These are phyloP conservation scores for Myxocyprinus asiaticus DNA, from an alignment of 2,113 vertebrate species.

Conservation along the genomic window DNA sequence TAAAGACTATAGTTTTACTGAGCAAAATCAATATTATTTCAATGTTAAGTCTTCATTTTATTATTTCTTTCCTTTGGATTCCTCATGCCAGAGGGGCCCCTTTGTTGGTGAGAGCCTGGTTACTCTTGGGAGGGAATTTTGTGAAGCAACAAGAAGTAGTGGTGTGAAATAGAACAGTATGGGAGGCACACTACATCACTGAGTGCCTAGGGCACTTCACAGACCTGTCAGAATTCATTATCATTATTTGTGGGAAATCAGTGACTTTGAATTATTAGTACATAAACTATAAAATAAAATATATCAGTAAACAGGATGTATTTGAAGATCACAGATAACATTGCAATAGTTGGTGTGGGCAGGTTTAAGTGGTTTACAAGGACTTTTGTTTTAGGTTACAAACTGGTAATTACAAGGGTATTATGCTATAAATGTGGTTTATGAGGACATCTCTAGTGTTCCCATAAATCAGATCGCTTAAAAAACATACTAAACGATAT, in stretches of 20 bases:
- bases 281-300: neutral
- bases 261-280: neutral
- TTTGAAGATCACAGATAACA: neutral
- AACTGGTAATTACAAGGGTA: too few relatives aligned
- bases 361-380: too few relatives aligned
- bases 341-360: neutral
- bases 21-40: neutral
- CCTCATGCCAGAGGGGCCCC: neutral
- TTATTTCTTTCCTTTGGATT: too few relatives aligned
- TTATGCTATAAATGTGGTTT: too few relatives aligned
- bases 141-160: conserved; percentile 35
- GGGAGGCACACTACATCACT: conserved; percentile 17
- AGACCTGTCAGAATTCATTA: conserved; percentile 23
- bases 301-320: neutral
- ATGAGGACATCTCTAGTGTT: too few relatives aligned
- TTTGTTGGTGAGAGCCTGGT: conserved; percentile 12
- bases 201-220: conserved; percentile 22
- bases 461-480: too few relatives aligned
- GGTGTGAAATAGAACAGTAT: conserved; percentile 35
- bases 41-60: too few relatives aligned
- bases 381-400: too few relatives aligned
- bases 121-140: conserved; percentile 18
- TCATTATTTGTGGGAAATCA: conserved; percentile 37
- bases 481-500: too few relatives aligned
- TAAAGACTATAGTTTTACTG: neutral